Base-by-base conservation (phyloP, 2,797 vertebrate species). In the Dendrocincla fuliginosa region DNA sequence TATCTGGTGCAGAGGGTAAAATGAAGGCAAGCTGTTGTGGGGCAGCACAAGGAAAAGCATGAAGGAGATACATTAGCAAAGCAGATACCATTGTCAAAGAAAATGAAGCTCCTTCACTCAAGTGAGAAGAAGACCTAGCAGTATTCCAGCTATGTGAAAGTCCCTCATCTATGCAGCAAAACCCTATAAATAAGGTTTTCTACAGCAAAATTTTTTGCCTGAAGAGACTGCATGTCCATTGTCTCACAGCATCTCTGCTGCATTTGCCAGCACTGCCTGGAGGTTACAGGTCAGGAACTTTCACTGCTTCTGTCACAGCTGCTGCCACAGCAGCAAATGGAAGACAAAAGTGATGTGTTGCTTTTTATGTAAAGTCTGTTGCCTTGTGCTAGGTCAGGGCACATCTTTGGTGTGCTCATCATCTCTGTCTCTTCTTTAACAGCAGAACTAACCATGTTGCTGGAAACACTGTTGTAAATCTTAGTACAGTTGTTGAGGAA, bases 401-500 rank as follows among this genome's bases (percentile, higher is more conserved):
- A 83, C 14, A 52, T 16, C 52, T 93, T 90, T 60, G n/a, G 84
- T 77, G 42, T 23, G 44, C 73, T 95, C 70, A 79, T 85, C 69
- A 79, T 59, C 52, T 88, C 63, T 77, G 68, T 84, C 83, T 89
- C 81, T 60, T 79, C 63, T 41, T 88, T 88, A 81, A 88, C 37
- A 94, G 65, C 63, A 84, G 60, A 74, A 87, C 60, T 35, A 89
- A 96, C 84, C 70, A 61, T 32, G 44, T 61, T 92, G 71, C 73
- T 91, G 71, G 60, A 95, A 87, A 78, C 17, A 71, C 22, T 78
- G 78, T 55, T 84, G 75, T 81, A 92, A 96, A 93, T 96, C 81
- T 77, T 33, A 27, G 5, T 9, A 14, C 18, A 61, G 64, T 56
- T 28, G 0, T 13, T 73, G 32, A 41, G 39, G 47, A 94, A 89